These are phyloP conservation scores for Tenthredo amoena DNA, from an alignment of 2,888 invertebrate genomes.

Conservation along the genomic window DNA sequence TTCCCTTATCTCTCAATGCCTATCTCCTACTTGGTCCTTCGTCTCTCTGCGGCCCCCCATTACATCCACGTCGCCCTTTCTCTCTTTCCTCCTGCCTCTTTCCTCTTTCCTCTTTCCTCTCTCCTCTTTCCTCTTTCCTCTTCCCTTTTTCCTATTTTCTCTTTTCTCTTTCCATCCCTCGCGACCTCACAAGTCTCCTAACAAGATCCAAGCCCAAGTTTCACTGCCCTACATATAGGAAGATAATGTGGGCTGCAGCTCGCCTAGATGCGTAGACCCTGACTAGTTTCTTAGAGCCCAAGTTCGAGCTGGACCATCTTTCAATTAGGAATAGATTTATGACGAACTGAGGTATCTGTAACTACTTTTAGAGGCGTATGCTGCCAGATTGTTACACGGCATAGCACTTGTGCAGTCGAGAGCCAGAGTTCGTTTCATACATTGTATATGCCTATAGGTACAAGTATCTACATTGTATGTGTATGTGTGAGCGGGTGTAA, in stretches of 20 bases:
- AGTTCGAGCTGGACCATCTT: constrained; percentile 69
- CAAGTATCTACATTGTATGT: not conserved
- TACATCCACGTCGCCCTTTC: constrained; percentile 10
- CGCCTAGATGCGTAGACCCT: constrained; percentile 52
- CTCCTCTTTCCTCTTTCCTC: constrained; percentile 1
- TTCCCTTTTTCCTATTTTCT: not conserved
- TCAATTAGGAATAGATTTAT: constrained; percentile 73
- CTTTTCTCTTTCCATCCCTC: not conserved
- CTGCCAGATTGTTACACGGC: not conserved
- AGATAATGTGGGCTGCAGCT: not conserved
- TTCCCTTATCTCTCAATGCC: constrained; percentile 52
- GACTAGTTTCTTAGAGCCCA: constrained; percentile 63
- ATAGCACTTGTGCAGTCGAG: constrained; percentile 1
- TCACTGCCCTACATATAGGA: constrained; percentile 54
- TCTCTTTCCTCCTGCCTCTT: not conserved
- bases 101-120: not conserved
- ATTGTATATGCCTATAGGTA: no score
- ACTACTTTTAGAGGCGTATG: not conserved
- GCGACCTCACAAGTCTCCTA: constrained; percentile 35
- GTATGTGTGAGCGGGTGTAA: not conserved
- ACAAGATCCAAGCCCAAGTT: constrained; percentile 64
- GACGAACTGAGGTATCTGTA: constrained; percentile 45
- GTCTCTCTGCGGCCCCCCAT: constrained; percentile 36
- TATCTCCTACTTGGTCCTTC: constrained; percentile 44
- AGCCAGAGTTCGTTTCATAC: not conserved